Base-by-base conservation (phyloP, 2,113 vertebrate genomes). In the Laterallus jamaicensis region DNA sequence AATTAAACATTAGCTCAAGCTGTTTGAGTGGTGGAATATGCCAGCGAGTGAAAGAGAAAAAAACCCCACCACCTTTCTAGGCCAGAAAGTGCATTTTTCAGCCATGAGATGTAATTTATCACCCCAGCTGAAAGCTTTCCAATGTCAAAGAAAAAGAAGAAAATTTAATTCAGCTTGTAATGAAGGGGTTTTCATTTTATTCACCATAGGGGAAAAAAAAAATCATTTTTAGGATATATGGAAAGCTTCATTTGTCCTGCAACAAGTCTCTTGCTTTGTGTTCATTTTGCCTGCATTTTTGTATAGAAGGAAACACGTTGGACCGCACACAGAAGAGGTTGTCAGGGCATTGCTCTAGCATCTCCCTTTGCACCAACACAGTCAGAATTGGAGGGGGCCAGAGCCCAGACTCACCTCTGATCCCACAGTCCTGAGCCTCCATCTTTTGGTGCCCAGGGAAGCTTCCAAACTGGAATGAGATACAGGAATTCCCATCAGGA, bases 321-420 rank as follows among this genome's bases (percentile, higher is more conserved):
- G 63, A 63, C 15, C 0, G 0, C 6, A 29, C 29, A 29, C 0
- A 5, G 12, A 26, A 35, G 55, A 62, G 68, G 44, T 10, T 42
- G 28, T 47, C 31, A 73, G 44, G 54, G 76, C 35, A 49, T 31
- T 0, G 0, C 3, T 75, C 26, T 35, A 66, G 71, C 40, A 75
- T 67, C 60, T 56, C 9, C 9, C 35, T 52, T 35, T 0, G 0
- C 1, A 2, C 12, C 35, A 32, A n/a, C n/a, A 26, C 18, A 17
- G 47, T 74, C 2, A 0, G 16, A 64, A 29, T 10, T 15, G 15
- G 12, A 42, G 22, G 15, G 8, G 2, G 11, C 25, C 18, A 8
- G 20, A 77, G 20, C 50, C 15, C 54, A 28, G 32, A 18, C 18
- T 24, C 39, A 15, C 4, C 12, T 47, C 47, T 25, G 11, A 60